phyloP scores from a whole-genome alignment of 2,888 invertebrate species.

The Melieria crassipennis region DNA sequence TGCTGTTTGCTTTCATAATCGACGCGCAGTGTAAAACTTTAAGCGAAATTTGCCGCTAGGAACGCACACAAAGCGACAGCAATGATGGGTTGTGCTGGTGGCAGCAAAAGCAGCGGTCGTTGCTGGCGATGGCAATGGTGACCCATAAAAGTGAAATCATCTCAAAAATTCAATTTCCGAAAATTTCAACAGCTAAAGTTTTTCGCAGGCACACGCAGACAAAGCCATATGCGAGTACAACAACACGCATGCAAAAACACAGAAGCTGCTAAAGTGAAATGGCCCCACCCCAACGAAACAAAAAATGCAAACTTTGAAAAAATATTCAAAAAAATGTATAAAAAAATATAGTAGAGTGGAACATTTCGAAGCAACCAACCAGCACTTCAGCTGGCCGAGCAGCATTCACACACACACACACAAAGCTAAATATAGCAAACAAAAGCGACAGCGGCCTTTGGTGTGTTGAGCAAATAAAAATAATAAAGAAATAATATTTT shows the following conservation, averaged over 20 bases:
- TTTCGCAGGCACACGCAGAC: not conserved
- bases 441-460: not conserved
- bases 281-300: too few relatives aligned
- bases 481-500: constrained; percentile 7
- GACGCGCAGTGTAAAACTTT: too few relatives aligned
- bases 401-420: not conserved
- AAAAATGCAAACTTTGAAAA: too few relatives aligned
- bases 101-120: too few relatives aligned
- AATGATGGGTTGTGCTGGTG: not conserved
- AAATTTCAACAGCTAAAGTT: constrained; percentile 4
- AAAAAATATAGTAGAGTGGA: not conserved
- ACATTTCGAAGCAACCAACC: not conserved
- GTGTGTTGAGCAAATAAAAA: not conserved
- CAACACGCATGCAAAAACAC: not conserved
- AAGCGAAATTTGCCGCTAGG: too few relatives aligned
- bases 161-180: constrained; percentile 20
- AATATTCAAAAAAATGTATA: not conserved
- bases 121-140: not conserved
- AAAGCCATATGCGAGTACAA: not conserved
- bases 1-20: too few relatives aligned
- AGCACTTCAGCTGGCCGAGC: not conserved
- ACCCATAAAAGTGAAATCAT: constrained; percentile 7
- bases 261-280: not conserved
- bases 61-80: not conserved
- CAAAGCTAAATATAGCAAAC: not conserved